phyloP scores from a whole-genome alignment of 1,140 invertebrate species.

The Anagrus nilaparvatae region DNA sequence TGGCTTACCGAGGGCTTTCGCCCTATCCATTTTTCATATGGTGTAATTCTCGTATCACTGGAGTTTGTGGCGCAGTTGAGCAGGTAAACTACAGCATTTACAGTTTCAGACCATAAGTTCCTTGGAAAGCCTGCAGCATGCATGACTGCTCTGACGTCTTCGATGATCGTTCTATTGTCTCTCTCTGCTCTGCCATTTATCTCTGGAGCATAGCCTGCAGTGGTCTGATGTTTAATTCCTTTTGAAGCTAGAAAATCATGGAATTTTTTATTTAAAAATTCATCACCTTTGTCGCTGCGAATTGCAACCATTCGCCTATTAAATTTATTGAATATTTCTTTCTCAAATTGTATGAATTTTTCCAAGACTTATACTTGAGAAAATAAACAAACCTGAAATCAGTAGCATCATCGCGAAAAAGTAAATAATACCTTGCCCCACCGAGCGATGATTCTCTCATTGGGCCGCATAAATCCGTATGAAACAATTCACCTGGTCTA shows the following conservation, averaged over 20 bases:
- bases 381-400: slow-evolving; percentile 5
- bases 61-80: not conserved
- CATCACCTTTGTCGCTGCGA: slow-evolving; percentile 12
- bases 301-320: slow-evolving; percentile 11
- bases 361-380: slow-evolving; percentile 8
- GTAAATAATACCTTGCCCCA: slow-evolving; percentile 10
- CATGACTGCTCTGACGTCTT: not conserved
- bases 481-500: slow-evolving; percentile 6
- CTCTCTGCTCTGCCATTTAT: slow-evolving; percentile 6
- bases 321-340: slow-evolving; percentile 8
- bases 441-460: slow-evolving; percentile 3
- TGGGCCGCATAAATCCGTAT: slow-evolving; percentile 13
- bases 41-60: slow-evolving; percentile 1
- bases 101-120: not conserved
- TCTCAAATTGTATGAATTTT: slow-evolving; percentile 7
- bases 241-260: not conserved
- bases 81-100: not conserved
- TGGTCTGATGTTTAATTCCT: slow-evolving; percentile 7
- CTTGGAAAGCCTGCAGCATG: not conserved
- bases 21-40: slow-evolving; percentile 11
- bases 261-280: slow-evolving; percentile 10
- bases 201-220: not conserved
- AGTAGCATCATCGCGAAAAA: slow-evolving; percentile 9
- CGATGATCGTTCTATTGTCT: slow-evolving; percentile 2
- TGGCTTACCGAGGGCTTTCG: slow-evolving; percentile 9